phyloP scores from a whole-genome alignment of 2,797 vertebrate species.

The Hemitrygon akajei region DNA sequence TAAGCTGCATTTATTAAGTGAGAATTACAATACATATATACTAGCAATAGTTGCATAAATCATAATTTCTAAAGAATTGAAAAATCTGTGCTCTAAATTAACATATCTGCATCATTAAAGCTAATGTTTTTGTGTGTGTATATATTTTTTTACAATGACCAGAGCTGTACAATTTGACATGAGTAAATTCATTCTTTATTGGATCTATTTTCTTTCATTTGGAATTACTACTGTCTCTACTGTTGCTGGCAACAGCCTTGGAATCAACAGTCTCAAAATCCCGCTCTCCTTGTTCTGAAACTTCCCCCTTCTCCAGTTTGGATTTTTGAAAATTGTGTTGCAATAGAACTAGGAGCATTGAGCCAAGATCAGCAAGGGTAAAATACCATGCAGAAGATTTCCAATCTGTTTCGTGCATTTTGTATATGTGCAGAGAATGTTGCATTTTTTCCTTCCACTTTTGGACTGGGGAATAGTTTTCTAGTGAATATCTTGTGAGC shows the following conservation, averaged over 20 bases:
- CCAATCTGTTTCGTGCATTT: background rate
- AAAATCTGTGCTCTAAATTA: slow-evolving; percentile 30
- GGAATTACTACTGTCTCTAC: slow-evolving; percentile 16
- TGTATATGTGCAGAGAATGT: slow-evolving; percentile 21
- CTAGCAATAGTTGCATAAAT: slow-evolving; percentile 24
- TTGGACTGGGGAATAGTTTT: slow-evolving; percentile 24
- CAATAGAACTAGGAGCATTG: background rate
- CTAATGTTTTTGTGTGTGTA: slow-evolving; percentile 19
- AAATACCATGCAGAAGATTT: slow-evolving; percentile 23
- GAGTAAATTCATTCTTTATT: slow-evolving; percentile 26
- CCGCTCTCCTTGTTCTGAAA: too few species aligned
- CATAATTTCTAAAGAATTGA: slow-evolving; percentile 24
- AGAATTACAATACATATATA: background rate
- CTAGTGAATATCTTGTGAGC: background rate
- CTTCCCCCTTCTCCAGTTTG: background rate
- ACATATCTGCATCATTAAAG: slow-evolving; percentile 18
- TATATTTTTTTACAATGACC: slow-evolving; percentile 30
- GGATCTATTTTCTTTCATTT: slow-evolving; percentile 33
- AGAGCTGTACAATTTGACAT: slow-evolving; percentile 32
- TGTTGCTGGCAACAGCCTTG: slow-evolving; percentile 36
- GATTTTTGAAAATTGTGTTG: background rate
- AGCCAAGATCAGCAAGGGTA: background rate
- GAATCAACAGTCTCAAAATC: background rate
- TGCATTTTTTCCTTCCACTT: slow-evolving; percentile 30
- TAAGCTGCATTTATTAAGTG: background rate